A percentile compares a stretch with the other conserved stretches of the same genome.
phyloP scores from a whole-genome alignment of 92 coral and sea anemone genomes.

The Phenganax stokvisi region DNA sequence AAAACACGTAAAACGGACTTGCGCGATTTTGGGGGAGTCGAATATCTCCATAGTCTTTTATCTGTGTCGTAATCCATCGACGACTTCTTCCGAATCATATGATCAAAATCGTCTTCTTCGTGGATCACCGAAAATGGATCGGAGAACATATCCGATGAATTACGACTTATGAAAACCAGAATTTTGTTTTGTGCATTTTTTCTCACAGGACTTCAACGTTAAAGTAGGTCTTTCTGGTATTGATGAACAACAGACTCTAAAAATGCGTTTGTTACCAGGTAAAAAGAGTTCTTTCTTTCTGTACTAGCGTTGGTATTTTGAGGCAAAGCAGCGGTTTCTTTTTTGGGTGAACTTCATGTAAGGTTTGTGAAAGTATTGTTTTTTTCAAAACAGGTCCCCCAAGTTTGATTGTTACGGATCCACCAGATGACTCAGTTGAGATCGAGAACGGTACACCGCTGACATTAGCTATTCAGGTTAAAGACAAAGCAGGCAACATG shows the following conservation, averaged over 20 bases:
- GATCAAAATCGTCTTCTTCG: not conserved
- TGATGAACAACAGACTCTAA: conserved; percentile 79
- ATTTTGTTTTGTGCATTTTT: not conserved
- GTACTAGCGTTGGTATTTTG: not conserved
- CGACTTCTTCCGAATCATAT: not conserved
- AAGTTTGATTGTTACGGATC: conserved; percentile 54
- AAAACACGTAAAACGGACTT: no score
- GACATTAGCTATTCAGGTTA: conserved; percentile 75
- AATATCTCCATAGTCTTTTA: no score
- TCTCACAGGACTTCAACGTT: conserved; percentile 74
- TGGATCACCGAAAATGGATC: no score
- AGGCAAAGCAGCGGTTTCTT: not conserved
- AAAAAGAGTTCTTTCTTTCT: not conserved
- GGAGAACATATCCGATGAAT: not conserved
- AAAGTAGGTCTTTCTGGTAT: conserved; percentile 80
- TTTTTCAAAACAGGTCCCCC: conserved; percentile 68
- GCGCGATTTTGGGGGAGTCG: no score
- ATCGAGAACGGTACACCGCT: conserved; percentile 74
- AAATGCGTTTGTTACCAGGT: conserved; percentile 91
- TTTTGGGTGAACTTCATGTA: no score
- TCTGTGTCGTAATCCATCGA: no score
- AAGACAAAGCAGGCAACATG: conserved; percentile 84
- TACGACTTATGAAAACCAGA: not conserved
- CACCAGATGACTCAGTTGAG: conserved; percentile 57
- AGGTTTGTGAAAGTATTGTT: not conserved